phyloP scores from a whole-genome alignment of 2,888 invertebrate species.

The Cheiracanthium punctorium region DNA sequence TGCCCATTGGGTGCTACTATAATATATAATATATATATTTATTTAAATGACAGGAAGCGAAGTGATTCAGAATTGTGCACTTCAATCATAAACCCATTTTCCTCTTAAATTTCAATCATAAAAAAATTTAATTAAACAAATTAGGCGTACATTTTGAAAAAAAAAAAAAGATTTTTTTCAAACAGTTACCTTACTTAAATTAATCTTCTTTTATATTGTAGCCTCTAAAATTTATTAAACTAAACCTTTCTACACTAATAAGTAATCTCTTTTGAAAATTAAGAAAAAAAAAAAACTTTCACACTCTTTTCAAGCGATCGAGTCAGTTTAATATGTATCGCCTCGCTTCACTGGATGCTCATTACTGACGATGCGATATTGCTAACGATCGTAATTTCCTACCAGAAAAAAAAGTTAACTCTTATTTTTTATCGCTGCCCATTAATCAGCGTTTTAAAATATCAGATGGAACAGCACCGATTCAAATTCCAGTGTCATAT shows the following conservation, averaged over 20 bases:
- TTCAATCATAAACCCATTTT: no score
- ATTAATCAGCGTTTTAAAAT: slow-evolving; percentile 15
- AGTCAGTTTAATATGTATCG: not conserved
- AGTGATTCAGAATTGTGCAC: no score
- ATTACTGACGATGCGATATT: slow-evolving; percentile 7
- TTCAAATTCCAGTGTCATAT: slow-evolving; percentile 1
- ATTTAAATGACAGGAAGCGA: no score
- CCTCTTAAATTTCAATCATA: no score
- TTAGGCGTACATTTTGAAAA: no score
- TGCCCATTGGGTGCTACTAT: no score
- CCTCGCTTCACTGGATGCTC: not conserved
- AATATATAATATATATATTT: no score
- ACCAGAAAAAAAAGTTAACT: not conserved
- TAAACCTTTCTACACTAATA: not conserved
- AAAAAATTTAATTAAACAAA: no score
- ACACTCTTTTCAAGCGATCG: not conserved
- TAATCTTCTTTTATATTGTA: no score
- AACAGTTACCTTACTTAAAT: no score
- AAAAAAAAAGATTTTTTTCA: no score
- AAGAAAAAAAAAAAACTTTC: not conserved
- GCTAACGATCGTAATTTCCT: not conserved
- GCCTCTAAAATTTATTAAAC: not conserved
- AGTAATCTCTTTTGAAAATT: not conserved
- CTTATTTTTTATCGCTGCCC: not conserved
- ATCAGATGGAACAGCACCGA: not conserved